Evolutionary conservation across 1,140 invertebrate genomes (phyloP).

Genomic region (Papilio dardanus): DNA sequence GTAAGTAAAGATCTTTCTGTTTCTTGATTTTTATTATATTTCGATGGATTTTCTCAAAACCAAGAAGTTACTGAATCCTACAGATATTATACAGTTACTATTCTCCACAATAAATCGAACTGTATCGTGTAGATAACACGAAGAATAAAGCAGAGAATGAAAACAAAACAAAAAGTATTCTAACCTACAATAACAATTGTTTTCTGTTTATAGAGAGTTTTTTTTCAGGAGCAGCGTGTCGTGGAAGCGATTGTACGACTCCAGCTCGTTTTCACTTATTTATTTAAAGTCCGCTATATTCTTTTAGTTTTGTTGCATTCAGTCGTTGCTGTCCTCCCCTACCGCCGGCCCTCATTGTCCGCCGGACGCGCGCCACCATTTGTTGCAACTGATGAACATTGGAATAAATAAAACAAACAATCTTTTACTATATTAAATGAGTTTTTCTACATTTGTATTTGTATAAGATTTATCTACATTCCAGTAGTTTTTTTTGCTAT

Average conservation of each 20-base stretch:
- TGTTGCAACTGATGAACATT: not conserved
- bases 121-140: not conserved
- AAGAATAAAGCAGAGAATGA: not conserved
- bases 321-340: not conserved
- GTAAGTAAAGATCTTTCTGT: no score
- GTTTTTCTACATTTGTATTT: no score
- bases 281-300: not conserved
- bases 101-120: not conserved
- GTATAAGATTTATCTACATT: no score
- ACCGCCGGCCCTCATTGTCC: not conserved
- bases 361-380: not conserved
- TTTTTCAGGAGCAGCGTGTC: not conserved
- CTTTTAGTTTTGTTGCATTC: not conserved
- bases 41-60: no score
- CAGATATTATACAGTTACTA: not conserved
- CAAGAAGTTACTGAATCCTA: no score
- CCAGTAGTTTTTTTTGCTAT: no score
- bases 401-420: not conserved
- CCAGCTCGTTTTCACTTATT: constrained; percentile 2
- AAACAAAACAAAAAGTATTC: not conserved
- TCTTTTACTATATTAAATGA: not conserved
- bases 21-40: no score
- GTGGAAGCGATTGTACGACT: not conserved
- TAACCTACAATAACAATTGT: not conserved
- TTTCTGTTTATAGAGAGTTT: not conserved